Conservation (phyloP, 2,797 vertebrate genomes). For the Protosalanx chinensis region DNA sequence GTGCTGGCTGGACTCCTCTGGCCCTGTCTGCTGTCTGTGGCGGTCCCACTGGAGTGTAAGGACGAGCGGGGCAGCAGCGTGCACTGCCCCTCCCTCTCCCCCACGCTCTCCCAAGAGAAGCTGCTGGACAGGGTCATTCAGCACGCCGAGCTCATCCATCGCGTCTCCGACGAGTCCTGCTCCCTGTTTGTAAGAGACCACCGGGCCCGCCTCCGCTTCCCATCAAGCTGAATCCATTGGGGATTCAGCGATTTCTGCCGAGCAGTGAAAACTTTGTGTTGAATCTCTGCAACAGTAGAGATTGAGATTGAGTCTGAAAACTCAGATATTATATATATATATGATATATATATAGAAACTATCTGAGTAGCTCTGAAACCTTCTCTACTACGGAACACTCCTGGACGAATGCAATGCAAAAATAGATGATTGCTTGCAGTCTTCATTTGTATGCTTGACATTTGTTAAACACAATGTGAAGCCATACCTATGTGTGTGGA, state of each 20-base stretch:
- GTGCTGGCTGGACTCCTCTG: conserved; percentile 54
- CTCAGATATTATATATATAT: no score
- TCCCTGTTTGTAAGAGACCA: conserved; percentile 71
- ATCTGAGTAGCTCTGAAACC: no score
- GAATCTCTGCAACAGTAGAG: no score
- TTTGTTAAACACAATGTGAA: no score
- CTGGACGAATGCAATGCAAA: no score
- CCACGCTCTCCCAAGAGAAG: conserved; percentile 66
- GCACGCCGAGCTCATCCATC: conserved; percentile 74
- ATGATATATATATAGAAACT: no score
- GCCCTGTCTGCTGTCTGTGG: conserved; percentile 38
- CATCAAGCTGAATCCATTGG: background rate
- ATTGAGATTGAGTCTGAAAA: no score
- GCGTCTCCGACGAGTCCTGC: conserved; percentile 71
- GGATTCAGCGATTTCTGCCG: background rate
- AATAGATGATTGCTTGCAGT: no score
- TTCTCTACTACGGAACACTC: no score
- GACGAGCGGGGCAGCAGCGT: conserved; percentile 52
- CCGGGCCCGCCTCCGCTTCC: background rate
- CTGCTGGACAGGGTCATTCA: conserved; percentile 76
- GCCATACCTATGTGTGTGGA: no score
- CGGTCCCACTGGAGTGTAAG: conserved; percentile 64
- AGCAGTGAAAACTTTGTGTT: no score
- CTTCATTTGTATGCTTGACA: no score
- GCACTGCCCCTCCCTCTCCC: conserved; percentile 62